Percentiles rank a stretch among this genome's conserved stretches.
These are phyloP conservation scores for Channa maculata DNA, from an alignment of 2,113 vertebrate genomes.

Conservation along the genomic window DNA sequence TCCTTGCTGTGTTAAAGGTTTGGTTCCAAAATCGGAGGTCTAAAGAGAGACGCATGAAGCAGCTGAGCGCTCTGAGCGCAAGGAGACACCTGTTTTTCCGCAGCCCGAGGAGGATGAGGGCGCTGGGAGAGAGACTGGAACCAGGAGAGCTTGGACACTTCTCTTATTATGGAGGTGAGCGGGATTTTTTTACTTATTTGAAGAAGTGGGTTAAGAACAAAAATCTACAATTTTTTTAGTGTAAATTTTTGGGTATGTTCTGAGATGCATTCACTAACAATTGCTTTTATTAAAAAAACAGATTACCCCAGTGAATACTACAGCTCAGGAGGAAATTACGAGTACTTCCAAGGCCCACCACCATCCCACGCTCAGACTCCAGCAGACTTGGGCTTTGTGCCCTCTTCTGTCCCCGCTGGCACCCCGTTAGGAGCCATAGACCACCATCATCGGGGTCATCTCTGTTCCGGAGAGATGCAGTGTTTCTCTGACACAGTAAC, in stretches of 20 bases:
- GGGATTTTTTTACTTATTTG: too few relatives aligned
- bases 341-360: slow-evolving; percentile 96
- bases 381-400: slow-evolving; percentile 93
- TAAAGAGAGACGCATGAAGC: slow-evolving; percentile 97
- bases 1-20: slow-evolving; percentile 80
- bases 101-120: slow-evolving; percentile 93
- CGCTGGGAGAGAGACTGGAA: slow-evolving; percentile 93
- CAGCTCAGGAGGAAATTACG: slow-evolving; percentile 93
- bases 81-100: slow-evolving; percentile 95
- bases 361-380: slow-evolving; percentile 96
- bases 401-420: slow-evolving; percentile 92
- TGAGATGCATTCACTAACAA: too few relatives aligned
- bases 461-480: slow-evolving; percentile 91
- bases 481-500: slow-evolving; percentile 93
- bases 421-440: slow-evolving; percentile 92
- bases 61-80: slow-evolving; percentile 92
- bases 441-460: slow-evolving; percentile 91
- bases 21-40: slow-evolving; percentile 98
- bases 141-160: slow-evolving; percentile 93
- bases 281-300: slow-evolving; percentile 55
- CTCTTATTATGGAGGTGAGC: slow-evolving; percentile 94
- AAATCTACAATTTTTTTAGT: too few relatives aligned
- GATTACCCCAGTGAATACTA: slow-evolving; percentile 98
- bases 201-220: too few relatives aligned
- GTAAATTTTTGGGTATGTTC: too few relatives aligned